Evolutionary conservation across 2,888 invertebrate genomes (phyloP).

Genomic region (Zhengitettix transpicula): DNA sequence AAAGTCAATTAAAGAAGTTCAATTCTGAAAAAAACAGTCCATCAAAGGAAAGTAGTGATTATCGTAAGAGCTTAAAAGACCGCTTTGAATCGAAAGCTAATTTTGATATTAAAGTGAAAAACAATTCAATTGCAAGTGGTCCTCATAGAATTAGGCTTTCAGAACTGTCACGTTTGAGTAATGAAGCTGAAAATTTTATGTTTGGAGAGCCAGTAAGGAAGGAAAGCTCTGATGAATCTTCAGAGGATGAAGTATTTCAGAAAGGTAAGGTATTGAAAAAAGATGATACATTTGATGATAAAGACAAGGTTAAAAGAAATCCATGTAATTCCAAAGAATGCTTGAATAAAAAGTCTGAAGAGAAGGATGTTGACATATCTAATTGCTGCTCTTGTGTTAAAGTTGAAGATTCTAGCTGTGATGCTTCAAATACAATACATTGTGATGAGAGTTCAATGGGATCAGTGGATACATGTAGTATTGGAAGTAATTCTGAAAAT

Average conservation of each 20-base stretch:
- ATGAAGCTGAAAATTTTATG: slow-evolving; percentile 77
- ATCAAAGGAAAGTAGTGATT: slow-evolving; percentile 17
- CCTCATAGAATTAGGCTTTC: slow-evolving; percentile 6
- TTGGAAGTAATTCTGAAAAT: slow-evolving; percentile 7
- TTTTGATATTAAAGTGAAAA: not conserved
- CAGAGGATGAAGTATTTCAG: not conserved
- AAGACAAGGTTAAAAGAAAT: not conserved
- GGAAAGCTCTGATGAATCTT: not conserved
- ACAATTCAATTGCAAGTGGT: slow-evolving; percentile 1
- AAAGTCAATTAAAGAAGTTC: not conserved
- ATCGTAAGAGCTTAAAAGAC: slow-evolving; percentile 15
- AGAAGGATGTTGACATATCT: not conserved
- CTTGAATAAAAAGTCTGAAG: not conserved
- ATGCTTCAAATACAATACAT: not conserved
- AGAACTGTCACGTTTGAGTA: slow-evolving; percentile 57
- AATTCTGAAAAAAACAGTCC: slow-evolving; percentile 49
- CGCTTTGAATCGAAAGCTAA: not conserved
- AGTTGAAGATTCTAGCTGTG: not conserved
- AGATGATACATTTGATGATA: not conserved
- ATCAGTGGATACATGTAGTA: slow-evolving; percentile 3
- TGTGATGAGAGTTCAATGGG: slow-evolving; percentile 7
- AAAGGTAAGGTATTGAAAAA: not conserved
- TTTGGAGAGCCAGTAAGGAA: slow-evolving; percentile 38
- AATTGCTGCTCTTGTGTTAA: not conserved
- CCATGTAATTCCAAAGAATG: not conserved